Percentiles rank a stretch among this genome's conserved stretches.
These are phyloP conservation scores for Momotus momota DNA, from an alignment of 2,797 vertebrate species.

Conservation along the genomic window DNA sequence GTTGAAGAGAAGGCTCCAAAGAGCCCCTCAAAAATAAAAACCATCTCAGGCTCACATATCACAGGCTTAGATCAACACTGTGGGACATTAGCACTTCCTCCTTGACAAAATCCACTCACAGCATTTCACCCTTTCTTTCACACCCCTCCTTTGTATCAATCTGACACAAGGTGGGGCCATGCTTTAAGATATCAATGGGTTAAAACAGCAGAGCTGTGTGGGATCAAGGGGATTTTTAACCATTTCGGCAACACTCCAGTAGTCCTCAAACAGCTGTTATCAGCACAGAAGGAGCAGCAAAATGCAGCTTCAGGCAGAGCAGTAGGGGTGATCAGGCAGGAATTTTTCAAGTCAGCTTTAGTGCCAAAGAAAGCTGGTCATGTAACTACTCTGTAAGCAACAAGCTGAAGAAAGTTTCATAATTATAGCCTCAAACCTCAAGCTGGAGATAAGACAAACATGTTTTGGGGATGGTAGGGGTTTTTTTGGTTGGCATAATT, in stretches of 20 bases:
- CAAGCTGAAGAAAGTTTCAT: neutral
- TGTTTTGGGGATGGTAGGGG: neutral
- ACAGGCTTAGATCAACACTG: neutral
- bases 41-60: neutral
- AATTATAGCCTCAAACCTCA: constrained; percentile 15
- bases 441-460: neutral
- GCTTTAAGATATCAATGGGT: neutral
- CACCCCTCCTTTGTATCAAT: neutral
- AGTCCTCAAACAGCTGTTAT: neutral
- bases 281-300: neutral
- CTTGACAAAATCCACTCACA: neutral
- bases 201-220: neutral
- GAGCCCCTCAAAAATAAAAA: neutral
- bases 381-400: neutral
- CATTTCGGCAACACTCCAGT: neutral
- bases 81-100: accelerated
- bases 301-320: neutral
- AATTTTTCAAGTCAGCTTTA: neutral
- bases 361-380: constrained; percentile 1
- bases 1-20: neutral
- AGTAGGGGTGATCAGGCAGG: neutral
- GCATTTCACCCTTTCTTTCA: neutral
- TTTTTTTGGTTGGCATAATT: neutral
- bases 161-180: accelerated
- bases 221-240: neutral